Evolutionary conservation across 2,113 vertebrate genomes (phyloP).

Genomic region (Trematocara macrostoma): DNA sequence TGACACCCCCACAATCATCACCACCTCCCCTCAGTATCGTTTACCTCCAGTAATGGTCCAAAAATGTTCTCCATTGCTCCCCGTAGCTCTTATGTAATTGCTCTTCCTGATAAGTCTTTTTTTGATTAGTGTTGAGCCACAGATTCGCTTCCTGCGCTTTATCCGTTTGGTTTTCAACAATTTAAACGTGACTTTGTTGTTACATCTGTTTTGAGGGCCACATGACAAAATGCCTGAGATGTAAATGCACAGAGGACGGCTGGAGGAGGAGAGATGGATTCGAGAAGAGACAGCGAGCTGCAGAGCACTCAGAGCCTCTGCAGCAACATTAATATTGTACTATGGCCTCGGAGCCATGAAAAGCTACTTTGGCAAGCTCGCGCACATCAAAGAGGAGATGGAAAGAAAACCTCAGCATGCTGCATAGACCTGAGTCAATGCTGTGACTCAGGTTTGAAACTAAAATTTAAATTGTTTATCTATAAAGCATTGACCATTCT

Average conservation of each 20-base stretch:
- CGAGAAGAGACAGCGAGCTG: background rate
- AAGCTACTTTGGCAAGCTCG: constrained; percentile 38
- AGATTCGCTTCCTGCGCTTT: background rate
- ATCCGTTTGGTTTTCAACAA: background rate
- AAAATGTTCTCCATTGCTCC: background rate
- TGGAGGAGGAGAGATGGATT: background rate
- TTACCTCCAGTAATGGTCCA: background rate
- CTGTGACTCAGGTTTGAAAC: background rate
- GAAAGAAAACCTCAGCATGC: background rate
- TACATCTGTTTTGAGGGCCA: background rate
- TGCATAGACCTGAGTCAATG: background rate
- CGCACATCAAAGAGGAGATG: constrained; percentile 19
- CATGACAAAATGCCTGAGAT: background rate
- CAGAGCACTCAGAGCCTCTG: constrained; percentile 27
- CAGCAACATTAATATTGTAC: constrained; percentile 67
- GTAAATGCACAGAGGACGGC: background rate
- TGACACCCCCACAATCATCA: background rate
- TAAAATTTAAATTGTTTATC: background rate
- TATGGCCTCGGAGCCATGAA: constrained; percentile 45
- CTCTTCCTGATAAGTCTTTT: background rate
- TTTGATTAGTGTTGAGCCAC: background rate
- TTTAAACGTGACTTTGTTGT: background rate
- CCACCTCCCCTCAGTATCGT: background rate
- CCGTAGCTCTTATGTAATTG: background rate
- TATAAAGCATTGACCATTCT: background rate